phyloP scores from a whole-genome alignment of 2,113 vertebrate genomes.

The Tamias sibiricus region DNA sequence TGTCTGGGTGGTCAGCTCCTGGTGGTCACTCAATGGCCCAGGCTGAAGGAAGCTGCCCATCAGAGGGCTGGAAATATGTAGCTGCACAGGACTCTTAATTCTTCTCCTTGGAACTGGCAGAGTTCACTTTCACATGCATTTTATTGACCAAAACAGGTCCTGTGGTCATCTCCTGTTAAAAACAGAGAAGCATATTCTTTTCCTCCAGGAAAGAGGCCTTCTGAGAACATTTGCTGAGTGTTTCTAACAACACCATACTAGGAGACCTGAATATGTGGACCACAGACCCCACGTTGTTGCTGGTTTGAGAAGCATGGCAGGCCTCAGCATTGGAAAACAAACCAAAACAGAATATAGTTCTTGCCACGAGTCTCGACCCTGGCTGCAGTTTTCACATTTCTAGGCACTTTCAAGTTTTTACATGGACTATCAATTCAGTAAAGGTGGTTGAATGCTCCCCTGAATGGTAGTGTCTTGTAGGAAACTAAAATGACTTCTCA shows the following conservation, averaged over 20 bases:
- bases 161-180: fast-evolving
- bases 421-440: neutral
- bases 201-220: neutral
- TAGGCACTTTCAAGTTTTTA: neutral
- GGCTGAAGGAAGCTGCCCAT: fast-evolving
- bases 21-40: neutral
- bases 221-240: neutral
- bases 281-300: neutral
- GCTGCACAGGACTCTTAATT: fast-evolving
- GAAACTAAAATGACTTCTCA: neutral
- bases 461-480: neutral
- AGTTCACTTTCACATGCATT: neutral
- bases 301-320: neutral
- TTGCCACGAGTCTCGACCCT: neutral
- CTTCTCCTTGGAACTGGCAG: neutral
- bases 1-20: fast-evolving
- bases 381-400: neutral
- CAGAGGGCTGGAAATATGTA: fast-evolving
- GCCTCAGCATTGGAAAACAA: neutral
- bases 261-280: neutral
- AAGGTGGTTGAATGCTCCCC: no score
- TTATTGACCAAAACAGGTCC: neutral
- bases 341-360: neutral
- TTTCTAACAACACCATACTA: fast-evolving
- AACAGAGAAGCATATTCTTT: fast-evolving